Evolutionary conservation across 2,113 vertebrate species (phyloP).

Genomic region (Neotoma lepida): DNA sequence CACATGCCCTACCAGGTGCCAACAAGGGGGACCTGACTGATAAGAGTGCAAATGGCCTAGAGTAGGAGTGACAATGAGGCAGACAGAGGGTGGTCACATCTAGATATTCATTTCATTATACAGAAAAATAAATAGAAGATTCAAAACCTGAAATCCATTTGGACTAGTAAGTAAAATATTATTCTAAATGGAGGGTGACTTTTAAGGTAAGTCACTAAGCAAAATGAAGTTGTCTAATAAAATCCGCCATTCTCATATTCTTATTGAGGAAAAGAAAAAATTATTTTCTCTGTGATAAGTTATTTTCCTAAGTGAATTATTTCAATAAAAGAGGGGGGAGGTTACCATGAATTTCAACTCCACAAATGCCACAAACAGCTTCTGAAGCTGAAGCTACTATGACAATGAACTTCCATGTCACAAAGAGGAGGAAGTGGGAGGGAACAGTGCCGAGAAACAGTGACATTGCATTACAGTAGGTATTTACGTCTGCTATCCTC

Average conservation of each 20-base stretch:
- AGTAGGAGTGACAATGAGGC: slow-evolving; percentile 69
- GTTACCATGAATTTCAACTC: slow-evolving; percentile 76
- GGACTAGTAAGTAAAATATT: slow-evolving; percentile 77
- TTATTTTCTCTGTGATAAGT: slow-evolving; percentile 76
- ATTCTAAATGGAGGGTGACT: slow-evolving; percentile 57
- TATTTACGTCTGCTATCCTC: slow-evolving; percentile 96
- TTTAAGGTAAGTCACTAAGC: slow-evolving; percentile 67
- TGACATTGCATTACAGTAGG: slow-evolving; percentile 91
- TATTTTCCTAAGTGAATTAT: slow-evolving; percentile 64
- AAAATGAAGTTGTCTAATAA: slow-evolving; percentile 71
- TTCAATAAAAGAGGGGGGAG: slow-evolving; percentile 47
- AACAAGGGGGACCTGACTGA: slow-evolving; percentile 70
- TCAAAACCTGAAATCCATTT: slow-evolving; percentile 76
- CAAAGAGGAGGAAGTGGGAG: slow-evolving; percentile 60
- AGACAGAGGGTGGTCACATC: slow-evolving; percentile 72
- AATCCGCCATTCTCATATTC: slow-evolving; percentile 75
- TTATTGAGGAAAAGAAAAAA: slow-evolving; percentile 67
- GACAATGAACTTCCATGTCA: slow-evolving; percentile 80
- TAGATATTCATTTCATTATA: slow-evolving; percentile 75
- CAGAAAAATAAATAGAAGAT: slow-evolving; percentile 83
- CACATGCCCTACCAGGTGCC: slow-evolving; percentile 76
- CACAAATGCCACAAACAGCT: slow-evolving; percentile 80
- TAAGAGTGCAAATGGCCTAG: slow-evolving; percentile 67
- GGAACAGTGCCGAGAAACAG: slow-evolving; percentile 82
- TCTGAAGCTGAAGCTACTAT: slow-evolving; percentile 80